Base-by-base conservation (phyloP, 2,797 vertebrate species). In the Sebastes diploproa region DNA sequence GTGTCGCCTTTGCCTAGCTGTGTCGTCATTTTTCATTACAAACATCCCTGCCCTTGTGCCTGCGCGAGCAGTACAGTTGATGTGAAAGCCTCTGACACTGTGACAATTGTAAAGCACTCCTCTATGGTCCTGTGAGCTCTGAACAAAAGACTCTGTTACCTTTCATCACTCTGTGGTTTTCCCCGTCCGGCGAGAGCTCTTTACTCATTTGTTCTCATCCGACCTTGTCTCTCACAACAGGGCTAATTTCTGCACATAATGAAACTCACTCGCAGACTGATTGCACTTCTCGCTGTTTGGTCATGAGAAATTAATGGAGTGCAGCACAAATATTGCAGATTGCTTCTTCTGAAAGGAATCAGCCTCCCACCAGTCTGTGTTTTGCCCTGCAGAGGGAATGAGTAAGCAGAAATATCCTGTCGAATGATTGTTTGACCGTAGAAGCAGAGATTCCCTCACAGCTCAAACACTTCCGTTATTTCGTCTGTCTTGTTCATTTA, bases 1-100 rank as follows among this genome's bases (percentile, higher is more conserved):
- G 89, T 77, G 83, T 83, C 82, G 66, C 85, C 86, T 88, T 91
- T 86, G 77, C 85, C 82, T 55, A 8, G 42, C 18, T 20, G 78
- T 91, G 89, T 92, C 86, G 80, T 94, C 89, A 91, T 92, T 93
- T 88, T 89, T 90, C 84, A 93, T 90, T 84, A 91, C 85, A 82
- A 77, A 87, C 85, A 80, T 72, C 54, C 69, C 70, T 87, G 79
- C 90, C 81, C 83, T 77, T 85, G 77, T 87, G 76, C 61, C 23
- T 42, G 67, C 71, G 83, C 60, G 80, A 56, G 56, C 25, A 22
- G 78, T 86, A 75, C 63, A 56, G 75, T 88, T 89, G 90, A 89
- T 75, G 82, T 85, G 67, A 85, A 90, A 72, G 65, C 84, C 58
- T 84, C 58, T 84, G 91, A 93, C 90, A 86, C 74, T 6, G 74